These are phyloP conservation scores for Tiliacea aurago DNA, from an alignment of 2,888 invertebrate genomes.

Conservation along the genomic window DNA sequence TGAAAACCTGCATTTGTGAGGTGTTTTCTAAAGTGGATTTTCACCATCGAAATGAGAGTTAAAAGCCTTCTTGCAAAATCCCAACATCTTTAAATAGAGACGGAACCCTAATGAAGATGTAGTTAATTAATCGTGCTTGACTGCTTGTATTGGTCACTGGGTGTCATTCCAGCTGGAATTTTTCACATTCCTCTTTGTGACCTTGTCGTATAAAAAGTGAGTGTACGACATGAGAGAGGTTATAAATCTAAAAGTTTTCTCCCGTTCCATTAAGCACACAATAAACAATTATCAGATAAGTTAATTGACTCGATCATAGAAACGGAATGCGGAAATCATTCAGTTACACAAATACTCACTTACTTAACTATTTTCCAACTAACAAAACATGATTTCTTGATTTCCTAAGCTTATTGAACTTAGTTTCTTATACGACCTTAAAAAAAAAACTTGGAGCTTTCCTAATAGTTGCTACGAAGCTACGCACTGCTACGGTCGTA, in stretches of 20 bases:
- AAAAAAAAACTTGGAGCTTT: background rate
- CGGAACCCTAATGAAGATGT: slow-evolving; percentile 35
- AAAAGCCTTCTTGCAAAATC: background rate
- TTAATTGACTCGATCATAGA: background rate
- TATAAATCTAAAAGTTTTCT: background rate
- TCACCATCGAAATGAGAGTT: background rate
- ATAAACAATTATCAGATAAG: background rate
- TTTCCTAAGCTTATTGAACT: background rate
- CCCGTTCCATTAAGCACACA: background rate
- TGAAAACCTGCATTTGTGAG: background rate
- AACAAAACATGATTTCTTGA: background rate
- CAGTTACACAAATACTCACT: background rate
- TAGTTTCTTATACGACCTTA: no score
- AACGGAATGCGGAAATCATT: background rate
- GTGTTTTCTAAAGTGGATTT: background rate
- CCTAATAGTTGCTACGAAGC: slow-evolving; percentile 13
- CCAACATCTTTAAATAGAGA: background rate
- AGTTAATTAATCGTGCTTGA: slow-evolving; percentile 26
- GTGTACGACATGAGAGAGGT: background rate
- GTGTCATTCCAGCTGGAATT: slow-evolving; percentile 32
- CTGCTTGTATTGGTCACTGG: slow-evolving; percentile 3
- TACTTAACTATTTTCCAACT: background rate
- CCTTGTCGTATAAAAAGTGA: slow-evolving; percentile 26
- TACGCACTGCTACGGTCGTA: background rate
- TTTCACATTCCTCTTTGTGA: slow-evolving; percentile 27